These are phyloP conservation scores for Dreissena polymorpha DNA, from an alignment of 1,140 invertebrate genomes.

Conservation along the genomic window DNA sequence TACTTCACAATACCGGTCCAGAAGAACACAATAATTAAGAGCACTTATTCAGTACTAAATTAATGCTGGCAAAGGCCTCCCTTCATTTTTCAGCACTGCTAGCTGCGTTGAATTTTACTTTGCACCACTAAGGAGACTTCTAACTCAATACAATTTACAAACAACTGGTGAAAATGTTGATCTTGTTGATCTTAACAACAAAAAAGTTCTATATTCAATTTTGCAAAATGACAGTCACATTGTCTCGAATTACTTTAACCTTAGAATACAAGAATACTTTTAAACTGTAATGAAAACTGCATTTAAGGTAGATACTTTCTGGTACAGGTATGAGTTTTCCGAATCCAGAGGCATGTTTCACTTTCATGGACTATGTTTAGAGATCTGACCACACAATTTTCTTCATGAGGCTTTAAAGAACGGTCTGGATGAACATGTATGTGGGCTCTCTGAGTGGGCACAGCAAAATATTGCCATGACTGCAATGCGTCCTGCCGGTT, in stretches of 20 bases:
- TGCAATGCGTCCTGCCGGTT: conserved; percentile 60
- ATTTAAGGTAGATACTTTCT: conserved; percentile 36
- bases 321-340: too few relatives aligned
- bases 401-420: conserved; percentile 4
- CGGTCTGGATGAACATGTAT: conserved; percentile 1
- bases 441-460: neutral
- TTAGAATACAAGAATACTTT: conserved; percentile 49
- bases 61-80: too few relatives aligned
- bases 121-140: conserved; percentile 31
- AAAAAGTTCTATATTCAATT: neutral
- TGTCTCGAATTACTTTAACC: conserved; percentile 57
- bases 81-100: too few relatives aligned
- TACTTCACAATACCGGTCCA: conserved; percentile 47
- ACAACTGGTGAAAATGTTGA: neutral
- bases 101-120: conserved; percentile 53
- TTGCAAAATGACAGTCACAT: conserved; percentile 52
- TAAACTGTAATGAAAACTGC: conserved; percentile 29
- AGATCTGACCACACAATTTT: conserved; percentile 2
- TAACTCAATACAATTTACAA: neutral
- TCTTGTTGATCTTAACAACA: conserved; percentile 13
- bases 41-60: conserved; percentile 50
- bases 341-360: too few relatives aligned
- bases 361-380: conserved; percentile 30
- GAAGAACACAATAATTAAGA: conserved; percentile 53
- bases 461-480: too few relatives aligned